Evolutionary conservation across 2,797 vertebrate species (phyloP).

Genomic region (Pygocentrus nattereri): DNA sequence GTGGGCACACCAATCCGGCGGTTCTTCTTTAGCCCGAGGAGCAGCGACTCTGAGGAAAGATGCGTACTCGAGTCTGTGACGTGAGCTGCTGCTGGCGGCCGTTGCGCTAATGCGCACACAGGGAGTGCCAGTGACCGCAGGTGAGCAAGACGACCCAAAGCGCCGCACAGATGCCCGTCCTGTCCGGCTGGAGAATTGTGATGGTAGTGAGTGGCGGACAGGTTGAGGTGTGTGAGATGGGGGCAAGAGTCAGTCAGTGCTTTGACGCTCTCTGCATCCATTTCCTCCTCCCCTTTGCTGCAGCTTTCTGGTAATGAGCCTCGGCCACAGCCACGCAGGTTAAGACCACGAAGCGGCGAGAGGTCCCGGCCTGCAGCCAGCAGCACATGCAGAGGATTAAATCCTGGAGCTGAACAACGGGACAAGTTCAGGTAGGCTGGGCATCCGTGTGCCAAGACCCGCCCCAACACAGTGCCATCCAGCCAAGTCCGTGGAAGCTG

Average conservation of each 20-base stretch:
- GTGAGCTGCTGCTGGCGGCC: conserved; percentile 60
- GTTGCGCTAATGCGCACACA: conserved; percentile 86
- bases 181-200: conserved; percentile 71
- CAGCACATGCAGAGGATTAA: conserved; percentile 85
- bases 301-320: conserved; percentile 84
- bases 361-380: conserved; percentile 84
- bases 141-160: conserved; percentile 81
- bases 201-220: conserved; percentile 95
- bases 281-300: conserved; percentile 87
- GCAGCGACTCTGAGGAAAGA: conserved; percentile 65
- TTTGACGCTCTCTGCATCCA: conserved; percentile 83
- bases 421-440: conserved; percentile 94
- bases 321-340: conserved; percentile 91
- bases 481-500: conserved; percentile 94
- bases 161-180: conserved; percentile 87
- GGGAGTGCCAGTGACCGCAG: conserved; percentile 89
- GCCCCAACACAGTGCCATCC: conserved; percentile 85
- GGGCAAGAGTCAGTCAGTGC: conserved; percentile 83
- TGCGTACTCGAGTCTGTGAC: conserved; percentile 44
- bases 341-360: conserved; percentile 86
- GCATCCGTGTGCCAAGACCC: conserved; percentile 87
- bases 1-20: conserved; percentile 86
- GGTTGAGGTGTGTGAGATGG: conserved; percentile 89
- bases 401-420: conserved; percentile 86
- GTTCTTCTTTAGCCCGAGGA: conserved; percentile 86